Percentiles rank a stretch among this genome's conserved stretches.
Conservation (phyloP, 2,888 invertebrate genomes). For the Oeneis ivallda region DNA sequence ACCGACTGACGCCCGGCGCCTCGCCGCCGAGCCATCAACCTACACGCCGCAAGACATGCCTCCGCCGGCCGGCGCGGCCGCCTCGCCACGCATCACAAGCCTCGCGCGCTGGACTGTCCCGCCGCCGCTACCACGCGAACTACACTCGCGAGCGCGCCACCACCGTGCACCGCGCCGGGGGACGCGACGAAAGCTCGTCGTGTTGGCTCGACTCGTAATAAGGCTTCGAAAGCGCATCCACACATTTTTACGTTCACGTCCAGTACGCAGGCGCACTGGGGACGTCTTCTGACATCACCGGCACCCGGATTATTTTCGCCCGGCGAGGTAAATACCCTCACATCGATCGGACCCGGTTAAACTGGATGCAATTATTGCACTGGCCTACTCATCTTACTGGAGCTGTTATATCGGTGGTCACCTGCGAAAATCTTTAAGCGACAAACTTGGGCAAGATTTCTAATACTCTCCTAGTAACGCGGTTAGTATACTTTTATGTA, state of each 20-base stretch:
- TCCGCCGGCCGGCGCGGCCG: constrained; percentile 45
- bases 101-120: constrained; percentile 36
- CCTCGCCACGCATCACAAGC: constrained; percentile 42
- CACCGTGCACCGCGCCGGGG: constrained; percentile 36
- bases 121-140: constrained; percentile 29
- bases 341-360: constrained; percentile 80
- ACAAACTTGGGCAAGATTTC: constrained; percentile 3
- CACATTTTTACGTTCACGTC: constrained; percentile 49
- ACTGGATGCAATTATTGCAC: constrained; percentile 81
- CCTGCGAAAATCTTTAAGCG: constrained; percentile 18
- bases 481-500: constrained; percentile 4
- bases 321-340: constrained; percentile 81
- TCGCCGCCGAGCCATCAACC: constrained; percentile 53
- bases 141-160: constrained; percentile 41
- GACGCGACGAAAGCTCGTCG: constrained; percentile 47
- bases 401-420: constrained; percentile 56
- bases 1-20: constrained; percentile 62
- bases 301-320: constrained; percentile 80
- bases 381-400: constrained; percentile 67
- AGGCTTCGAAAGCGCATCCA: constrained; percentile 51
- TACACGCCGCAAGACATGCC: constrained; percentile 47
- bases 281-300: constrained; percentile 75
- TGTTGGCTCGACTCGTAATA: constrained; percentile 46
- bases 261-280: constrained; percentile 44
- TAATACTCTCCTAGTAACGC: constrained; percentile 7